Evolutionary conservation across 92 coral and sea anemone genomes (phyloP).

Genomic region (Phymanthus crucifer): DNA sequence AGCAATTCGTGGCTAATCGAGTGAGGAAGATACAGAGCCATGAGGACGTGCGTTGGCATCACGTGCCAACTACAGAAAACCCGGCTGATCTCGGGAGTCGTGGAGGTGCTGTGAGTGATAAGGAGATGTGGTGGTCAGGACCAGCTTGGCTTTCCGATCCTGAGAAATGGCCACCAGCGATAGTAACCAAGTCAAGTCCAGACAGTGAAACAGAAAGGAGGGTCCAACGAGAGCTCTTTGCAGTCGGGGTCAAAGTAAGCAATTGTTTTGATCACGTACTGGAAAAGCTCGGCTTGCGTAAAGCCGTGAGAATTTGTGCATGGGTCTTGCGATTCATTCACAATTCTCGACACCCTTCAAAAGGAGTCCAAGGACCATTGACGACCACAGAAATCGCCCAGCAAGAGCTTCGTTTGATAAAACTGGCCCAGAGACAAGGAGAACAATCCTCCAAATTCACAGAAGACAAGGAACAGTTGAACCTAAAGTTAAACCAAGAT

Average conservation of each 20-base stretch:
- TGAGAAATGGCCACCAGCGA: slow-evolving; percentile 48
- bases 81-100: slow-evolving; percentile 76
- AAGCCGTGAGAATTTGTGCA: slow-evolving; percentile 68
- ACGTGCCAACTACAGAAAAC: slow-evolving; percentile 56
- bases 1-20: slow-evolving; percentile 64
- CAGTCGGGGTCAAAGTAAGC: slow-evolving; percentile 41
- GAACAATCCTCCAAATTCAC: slow-evolving; percentile 17
- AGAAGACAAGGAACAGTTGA: slow-evolving; percentile 52
- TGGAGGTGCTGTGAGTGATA: slow-evolving; percentile 49
- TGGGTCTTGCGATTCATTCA: slow-evolving; percentile 68
- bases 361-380: slow-evolving; percentile 40
- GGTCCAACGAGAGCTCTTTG: slow-evolving; percentile 65
- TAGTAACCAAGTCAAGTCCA: slow-evolving; percentile 28
- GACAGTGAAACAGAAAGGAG: slow-evolving; percentile 45
- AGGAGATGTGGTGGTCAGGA: slow-evolving; percentile 54
- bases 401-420: slow-evolving; percentile 39
- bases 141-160: slow-evolving; percentile 63
- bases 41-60: slow-evolving; percentile 46
- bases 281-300: slow-evolving; percentile 65
- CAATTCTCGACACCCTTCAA: slow-evolving; percentile 52
- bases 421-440: slow-evolving; percentile 43
- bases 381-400: slow-evolving; percentile 38
- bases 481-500: slow-evolving; percentile 42
- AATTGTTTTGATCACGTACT: slow-evolving; percentile 50
- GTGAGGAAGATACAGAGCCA: slow-evolving; percentile 61